These are phyloP conservation scores for Zaprionus ghesquierei DNA, from an alignment of 1,140 invertebrate genomes.

Conservation along the genomic window DNA sequence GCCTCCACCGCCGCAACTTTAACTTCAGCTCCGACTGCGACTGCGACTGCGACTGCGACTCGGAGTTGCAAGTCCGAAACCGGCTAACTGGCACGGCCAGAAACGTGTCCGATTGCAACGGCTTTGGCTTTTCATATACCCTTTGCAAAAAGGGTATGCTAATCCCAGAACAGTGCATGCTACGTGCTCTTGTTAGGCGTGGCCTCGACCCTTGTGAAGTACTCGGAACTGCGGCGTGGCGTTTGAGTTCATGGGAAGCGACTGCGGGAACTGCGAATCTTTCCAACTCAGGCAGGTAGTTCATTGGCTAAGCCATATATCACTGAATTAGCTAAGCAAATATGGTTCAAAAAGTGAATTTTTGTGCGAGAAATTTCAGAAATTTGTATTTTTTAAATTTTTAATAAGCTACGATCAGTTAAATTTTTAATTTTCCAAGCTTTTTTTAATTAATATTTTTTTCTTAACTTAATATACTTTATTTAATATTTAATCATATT, in stretches of 20 bases:
- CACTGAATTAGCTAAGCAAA: background rate
- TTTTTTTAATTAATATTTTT: no score
- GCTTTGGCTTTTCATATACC: slow-evolving; percentile 19
- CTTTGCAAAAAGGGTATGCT: background rate
- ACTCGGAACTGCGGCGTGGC: background rate
- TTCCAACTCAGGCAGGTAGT: background rate
- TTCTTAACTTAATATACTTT: no score
- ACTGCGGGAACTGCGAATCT: background rate
- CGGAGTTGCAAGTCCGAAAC: slow-evolving; percentile 32
- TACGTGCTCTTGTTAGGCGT: background rate
- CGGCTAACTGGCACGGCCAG: slow-evolving; percentile 44
- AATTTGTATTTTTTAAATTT: background rate
- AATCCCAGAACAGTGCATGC: background rate
- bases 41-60: slow-evolving; percentile 16
- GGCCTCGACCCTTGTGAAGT: background rate
- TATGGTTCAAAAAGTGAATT: background rate
- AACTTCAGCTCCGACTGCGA: slow-evolving; percentile 9
- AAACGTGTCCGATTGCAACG: slow-evolving; percentile 53
- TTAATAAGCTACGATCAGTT: no score
- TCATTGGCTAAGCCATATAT: background rate
- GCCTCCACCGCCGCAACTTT: slow-evolving; percentile 63
- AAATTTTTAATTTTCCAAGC: no score
- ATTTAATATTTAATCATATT: no score
- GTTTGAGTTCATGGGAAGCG: background rate
- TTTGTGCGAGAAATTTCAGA: background rate